These are phyloP conservation scores for Choloepus didactylus DNA, from an alignment of 2,797 vertebrate species.

Conservation along the genomic window DNA sequence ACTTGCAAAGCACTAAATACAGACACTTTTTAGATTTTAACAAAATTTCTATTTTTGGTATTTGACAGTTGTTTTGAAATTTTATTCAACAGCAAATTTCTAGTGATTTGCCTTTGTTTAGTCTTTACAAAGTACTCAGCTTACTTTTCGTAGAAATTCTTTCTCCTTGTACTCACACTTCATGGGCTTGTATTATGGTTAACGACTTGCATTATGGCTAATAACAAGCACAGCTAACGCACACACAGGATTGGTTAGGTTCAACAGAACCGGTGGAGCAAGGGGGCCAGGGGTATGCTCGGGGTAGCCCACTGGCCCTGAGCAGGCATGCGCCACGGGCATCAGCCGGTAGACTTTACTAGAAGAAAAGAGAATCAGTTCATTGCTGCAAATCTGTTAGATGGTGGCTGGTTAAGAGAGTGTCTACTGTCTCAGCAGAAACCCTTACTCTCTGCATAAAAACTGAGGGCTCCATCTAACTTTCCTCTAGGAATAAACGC, in stretches of 20 bases:
- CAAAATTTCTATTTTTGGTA: constrained; percentile 1
- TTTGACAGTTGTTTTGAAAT: constrained; percentile 19
- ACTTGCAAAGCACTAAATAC: constrained; percentile 29
- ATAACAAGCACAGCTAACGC: background rate
- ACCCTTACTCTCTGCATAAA: background rate
- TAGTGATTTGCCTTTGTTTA: background rate
- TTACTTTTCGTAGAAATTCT: constrained; percentile 26
- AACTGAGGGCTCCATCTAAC: constrained; percentile 10
- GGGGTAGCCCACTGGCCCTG: background rate
- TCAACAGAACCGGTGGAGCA: background rate
- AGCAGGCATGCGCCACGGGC: background rate
- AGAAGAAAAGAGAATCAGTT: background rate
- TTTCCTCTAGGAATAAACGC: constrained; percentile 52
- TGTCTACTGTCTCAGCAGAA: no score
- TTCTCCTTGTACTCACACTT: background rate
- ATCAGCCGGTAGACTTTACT: background rate
- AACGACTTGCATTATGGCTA: background rate
- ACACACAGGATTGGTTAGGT: background rate
- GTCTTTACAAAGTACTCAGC: constrained; percentile 25
- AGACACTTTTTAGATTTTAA: background rate
- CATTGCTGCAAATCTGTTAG: background rate
- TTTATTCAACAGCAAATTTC: constrained; percentile 23
- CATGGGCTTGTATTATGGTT: background rate
- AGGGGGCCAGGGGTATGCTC: background rate
- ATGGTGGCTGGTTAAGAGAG: background rate